Percentiles rank a stretch among this genome's conserved stretches.
phyloP scores from a whole-genome alignment of 2,113 vertebrate species.

The Pelodiscus sinensis region DNA sequence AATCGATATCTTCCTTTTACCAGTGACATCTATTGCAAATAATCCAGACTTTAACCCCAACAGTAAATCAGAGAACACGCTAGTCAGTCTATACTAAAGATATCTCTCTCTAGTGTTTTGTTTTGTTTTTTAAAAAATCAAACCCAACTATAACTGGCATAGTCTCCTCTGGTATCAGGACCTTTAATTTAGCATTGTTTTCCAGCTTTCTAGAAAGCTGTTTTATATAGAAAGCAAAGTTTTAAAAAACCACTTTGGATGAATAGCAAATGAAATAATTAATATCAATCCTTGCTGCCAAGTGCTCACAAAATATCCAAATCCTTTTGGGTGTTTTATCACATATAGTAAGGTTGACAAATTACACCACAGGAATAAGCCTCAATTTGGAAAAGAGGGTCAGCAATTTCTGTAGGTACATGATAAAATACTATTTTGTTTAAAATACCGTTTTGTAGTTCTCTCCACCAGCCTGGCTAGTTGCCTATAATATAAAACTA shows the following conservation, averaged over 20 bases:
- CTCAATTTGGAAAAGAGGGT: not conserved
- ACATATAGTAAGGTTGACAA: not conserved
- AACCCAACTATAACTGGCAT: not conserved
- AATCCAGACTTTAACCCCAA: not conserved
- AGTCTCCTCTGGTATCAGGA: not conserved
- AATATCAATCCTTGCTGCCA: not conserved
- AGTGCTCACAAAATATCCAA: not conserved
- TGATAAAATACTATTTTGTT: not conserved
- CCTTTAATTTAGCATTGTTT: not conserved
- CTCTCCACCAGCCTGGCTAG: not conserved
- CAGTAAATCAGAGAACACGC: not conserved
- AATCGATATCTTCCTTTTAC: not conserved
- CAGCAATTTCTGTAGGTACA: fast-evolving
- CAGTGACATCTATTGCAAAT: not conserved
- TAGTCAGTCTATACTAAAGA: not conserved
- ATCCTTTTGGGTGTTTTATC: not conserved
- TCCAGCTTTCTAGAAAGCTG: not conserved
- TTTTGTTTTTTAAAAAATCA: not conserved
- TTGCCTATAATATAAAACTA: not conserved
- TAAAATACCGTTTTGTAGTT: not conserved
- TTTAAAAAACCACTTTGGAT: not conserved
- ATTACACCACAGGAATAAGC: not conserved
- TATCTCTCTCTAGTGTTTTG: not conserved
- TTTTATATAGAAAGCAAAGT: not conserved
- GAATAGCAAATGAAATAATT: not conserved